These are phyloP conservation scores for Teleiodes luculella DNA, from an alignment of 2,888 invertebrate species.

Conservation along the genomic window DNA sequence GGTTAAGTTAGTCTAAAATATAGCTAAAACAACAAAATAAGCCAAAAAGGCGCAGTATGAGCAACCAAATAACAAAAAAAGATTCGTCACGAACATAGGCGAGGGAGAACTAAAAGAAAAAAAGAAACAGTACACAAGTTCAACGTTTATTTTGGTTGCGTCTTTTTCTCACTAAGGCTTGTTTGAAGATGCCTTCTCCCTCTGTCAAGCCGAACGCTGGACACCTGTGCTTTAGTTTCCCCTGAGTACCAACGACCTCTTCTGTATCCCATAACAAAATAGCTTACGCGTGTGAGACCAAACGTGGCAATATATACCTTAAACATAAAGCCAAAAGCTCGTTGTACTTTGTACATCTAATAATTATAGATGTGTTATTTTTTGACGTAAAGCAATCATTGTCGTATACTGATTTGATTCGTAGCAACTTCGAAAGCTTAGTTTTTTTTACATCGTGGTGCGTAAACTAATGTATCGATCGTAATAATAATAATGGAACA, in stretches of 20 bases:
- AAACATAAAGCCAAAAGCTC: constrained; percentile 28
- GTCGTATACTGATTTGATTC: constrained; percentile 78
- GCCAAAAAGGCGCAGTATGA: constrained; percentile 63
- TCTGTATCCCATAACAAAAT: constrained; percentile 43
- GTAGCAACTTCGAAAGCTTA: constrained; percentile 58
- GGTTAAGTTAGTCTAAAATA: constrained; percentile 61
- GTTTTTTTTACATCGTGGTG: constrained; percentile 53
- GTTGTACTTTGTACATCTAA: constrained; percentile 30
- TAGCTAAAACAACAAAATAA: constrained; percentile 75
- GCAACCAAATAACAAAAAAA: constrained; percentile 68
- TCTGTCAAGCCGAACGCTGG: constrained; percentile 70
- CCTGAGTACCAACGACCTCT: constrained; percentile 79
- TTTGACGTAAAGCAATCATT: constrained; percentile 72
- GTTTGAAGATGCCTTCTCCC: constrained; percentile 45
- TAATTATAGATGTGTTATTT: constrained; percentile 68
- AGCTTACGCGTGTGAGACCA: constrained; percentile 41
- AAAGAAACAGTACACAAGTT: constrained; percentile 70
- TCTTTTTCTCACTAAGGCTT: constrained; percentile 47
- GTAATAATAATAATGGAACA: constrained; percentile 73
- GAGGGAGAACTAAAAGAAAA: constrained; percentile 74
- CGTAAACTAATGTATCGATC: constrained; percentile 72
- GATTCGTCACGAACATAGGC: constrained; percentile 78
- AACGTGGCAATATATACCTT: constrained; percentile 40
- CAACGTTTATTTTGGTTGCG: constrained; percentile 77
- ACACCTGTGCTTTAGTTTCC: constrained; percentile 80